phyloP scores from a whole-genome alignment of 2,113 vertebrate genomes.

The Trematomus loennbergii region DNA sequence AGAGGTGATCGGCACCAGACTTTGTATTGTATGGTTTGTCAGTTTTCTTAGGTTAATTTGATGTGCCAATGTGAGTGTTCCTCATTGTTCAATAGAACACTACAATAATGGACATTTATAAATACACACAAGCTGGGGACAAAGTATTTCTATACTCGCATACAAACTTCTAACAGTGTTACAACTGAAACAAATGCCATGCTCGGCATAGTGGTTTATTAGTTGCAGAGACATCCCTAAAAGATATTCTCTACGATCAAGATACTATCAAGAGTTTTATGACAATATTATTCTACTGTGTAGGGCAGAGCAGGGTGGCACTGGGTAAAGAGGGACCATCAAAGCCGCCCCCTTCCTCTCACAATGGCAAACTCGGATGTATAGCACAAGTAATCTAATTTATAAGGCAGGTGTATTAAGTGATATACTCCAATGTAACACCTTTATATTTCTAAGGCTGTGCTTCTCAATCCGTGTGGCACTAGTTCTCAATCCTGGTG shows the following conservation, averaged over 20 bases:
- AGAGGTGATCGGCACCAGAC: constrained; percentile 41
- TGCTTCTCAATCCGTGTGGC: neutral
- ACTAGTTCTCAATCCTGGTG: neutral
- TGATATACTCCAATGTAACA: constrained; percentile 10
- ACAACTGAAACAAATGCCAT: constrained; percentile 1
- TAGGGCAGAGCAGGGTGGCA: neutral
- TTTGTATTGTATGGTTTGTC: constrained; percentile 49
- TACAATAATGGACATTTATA: constrained; percentile 12
- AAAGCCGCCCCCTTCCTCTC: constrained; percentile 29
- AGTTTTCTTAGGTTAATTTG: constrained; percentile 33
- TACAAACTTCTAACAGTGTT: neutral
- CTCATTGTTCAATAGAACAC: constrained; percentile 20
- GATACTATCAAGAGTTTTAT: neutral
- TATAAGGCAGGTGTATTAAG: neutral
- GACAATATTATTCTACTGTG: neutral
- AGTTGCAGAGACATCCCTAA: constrained; percentile 4
- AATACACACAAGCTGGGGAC: constrained; percentile 2
- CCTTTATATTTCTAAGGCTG: constrained; percentile 10
- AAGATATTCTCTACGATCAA: neutral
- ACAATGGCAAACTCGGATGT: neutral
- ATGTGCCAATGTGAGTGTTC: constrained; percentile 34
- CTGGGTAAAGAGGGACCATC: neutral
- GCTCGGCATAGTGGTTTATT: constrained; percentile 2
- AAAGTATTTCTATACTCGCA: neutral
- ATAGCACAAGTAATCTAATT: constrained; percentile 1